Conservation (phyloP, 2,113 vertebrate genomes). For the Ciconia maguari region DNA sequence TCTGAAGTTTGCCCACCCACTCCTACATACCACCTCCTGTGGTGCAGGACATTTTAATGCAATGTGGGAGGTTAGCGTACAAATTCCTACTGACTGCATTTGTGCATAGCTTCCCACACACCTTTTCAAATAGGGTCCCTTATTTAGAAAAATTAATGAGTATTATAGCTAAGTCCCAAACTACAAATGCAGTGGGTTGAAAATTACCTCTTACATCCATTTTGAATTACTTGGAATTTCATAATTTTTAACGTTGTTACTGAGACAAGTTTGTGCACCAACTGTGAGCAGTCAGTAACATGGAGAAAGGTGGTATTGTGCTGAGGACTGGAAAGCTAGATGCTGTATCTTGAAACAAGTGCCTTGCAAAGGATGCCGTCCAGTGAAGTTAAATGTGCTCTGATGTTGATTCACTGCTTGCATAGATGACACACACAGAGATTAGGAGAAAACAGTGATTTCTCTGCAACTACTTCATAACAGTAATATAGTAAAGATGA, state of each 20-base stretch:
- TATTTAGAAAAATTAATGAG: neutral
- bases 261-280: neutral
- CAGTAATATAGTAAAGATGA: neutral
- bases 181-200: neutral
- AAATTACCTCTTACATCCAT: neutral
- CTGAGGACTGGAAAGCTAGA: neutral
- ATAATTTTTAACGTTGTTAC: neutral
- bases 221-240: neutral
- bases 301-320: neutral
- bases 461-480: neutral
- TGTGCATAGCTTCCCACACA: conserved; percentile 25
- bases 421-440: neutral
- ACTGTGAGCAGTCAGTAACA: neutral
- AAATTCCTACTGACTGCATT: conserved; percentile 31
- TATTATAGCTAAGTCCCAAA: neutral
- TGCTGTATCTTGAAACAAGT: neutral
- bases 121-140: conserved; percentile 19
- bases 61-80: conserved; percentile 35
- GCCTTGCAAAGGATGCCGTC: neutral
- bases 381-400: neutral
- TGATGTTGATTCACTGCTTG: neutral
- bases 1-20: conserved; percentile 42
- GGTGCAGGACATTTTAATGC: conserved; percentile 37
- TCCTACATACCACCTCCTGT: conserved; percentile 27
- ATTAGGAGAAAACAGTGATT: neutral